Conservation (phyloP, 2,888 invertebrate species). For the Drosophila kambysellisi region DNA sequence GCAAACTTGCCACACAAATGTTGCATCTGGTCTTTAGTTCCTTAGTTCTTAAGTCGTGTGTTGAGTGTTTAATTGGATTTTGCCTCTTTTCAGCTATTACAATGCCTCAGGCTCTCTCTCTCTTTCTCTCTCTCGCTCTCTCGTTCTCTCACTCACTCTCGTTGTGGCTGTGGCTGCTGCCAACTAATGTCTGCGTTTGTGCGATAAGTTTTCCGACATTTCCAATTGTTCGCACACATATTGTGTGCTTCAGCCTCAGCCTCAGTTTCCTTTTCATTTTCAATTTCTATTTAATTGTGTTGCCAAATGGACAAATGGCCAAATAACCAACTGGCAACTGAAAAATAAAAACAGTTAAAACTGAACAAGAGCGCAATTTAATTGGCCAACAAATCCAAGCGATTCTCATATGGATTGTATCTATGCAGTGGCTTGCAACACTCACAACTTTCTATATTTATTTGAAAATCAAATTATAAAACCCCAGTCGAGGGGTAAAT, state of each 20-base stretch:
- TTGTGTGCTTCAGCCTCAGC: constrained; percentile 27
- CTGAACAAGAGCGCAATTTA: not conserved
- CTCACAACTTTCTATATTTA: not conserved
- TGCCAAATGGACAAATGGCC: not conserved
- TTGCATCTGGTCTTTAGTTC: constrained; percentile 46
- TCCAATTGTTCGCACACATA: constrained; percentile 47
- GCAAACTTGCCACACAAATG: constrained; percentile 44
- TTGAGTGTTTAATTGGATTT: constrained; percentile 61
- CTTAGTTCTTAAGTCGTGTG: constrained; percentile 40
- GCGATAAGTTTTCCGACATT: constrained; percentile 55
- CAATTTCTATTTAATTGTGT: constrained; percentile 7
- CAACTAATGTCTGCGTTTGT: constrained; percentile 24
- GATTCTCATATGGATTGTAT: not conserved
- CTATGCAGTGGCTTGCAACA: not conserved
- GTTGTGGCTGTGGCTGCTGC: constrained; percentile 1
- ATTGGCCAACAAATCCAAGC: not conserved
- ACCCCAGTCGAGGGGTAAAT: not conserved
- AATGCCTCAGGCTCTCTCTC: constrained; percentile 26
- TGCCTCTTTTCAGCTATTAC: constrained; percentile 28
- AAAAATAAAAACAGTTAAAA: constrained; percentile 13
- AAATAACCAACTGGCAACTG: not conserved
- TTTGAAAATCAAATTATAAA: not conserved
- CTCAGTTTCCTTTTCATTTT: constrained; percentile 8
- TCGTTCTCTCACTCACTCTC: not conserved
- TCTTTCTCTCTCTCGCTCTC: not conserved